Evolutionary conservation across 2,797 vertebrate genomes (phyloP).

Genomic region (Molossus alvarezi): DNA sequence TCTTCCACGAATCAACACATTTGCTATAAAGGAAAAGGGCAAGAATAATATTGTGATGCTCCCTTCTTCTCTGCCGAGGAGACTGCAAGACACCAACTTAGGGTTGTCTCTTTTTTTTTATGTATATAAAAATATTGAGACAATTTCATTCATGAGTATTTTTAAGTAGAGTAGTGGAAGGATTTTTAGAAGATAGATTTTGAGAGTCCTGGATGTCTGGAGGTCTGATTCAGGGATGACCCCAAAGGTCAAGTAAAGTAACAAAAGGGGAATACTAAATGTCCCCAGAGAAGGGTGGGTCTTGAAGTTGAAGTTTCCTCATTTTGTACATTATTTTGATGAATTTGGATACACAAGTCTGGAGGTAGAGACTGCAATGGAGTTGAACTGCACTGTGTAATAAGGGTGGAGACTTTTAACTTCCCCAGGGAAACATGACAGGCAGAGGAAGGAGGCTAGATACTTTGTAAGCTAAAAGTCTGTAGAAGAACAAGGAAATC

Average conservation of each 20-base stretch:
- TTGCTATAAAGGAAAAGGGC: not conserved
- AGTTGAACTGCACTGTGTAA: not conserved
- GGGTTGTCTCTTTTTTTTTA: not conserved
- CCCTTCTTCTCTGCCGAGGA: not conserved
- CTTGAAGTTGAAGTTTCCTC: not conserved
- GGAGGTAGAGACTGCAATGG: no score
- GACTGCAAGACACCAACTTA: not conserved
- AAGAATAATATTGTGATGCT: not conserved
- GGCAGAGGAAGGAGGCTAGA: not conserved
- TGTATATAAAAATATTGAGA: not conserved
- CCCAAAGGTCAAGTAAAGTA: not conserved
- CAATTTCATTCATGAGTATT: not conserved
- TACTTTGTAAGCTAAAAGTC: not conserved
- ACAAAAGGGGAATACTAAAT: not conserved
- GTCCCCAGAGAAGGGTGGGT: not conserved
- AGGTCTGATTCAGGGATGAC: not conserved
- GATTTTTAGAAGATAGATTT: not conserved
- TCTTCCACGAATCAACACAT: not conserved
- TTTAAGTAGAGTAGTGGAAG: not conserved
- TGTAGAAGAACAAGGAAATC: conserved; percentile 36
- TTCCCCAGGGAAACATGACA: not conserved
- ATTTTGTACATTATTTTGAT: not conserved
- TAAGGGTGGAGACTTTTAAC: not conserved
- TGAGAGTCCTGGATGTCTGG: not conserved
- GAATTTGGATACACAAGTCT: not conserved